Percentiles rank a stretch among this genome's conserved stretches.
Conservation (phyloP, 2,113 vertebrate species). For the Eublepharis macularius region DNA sequence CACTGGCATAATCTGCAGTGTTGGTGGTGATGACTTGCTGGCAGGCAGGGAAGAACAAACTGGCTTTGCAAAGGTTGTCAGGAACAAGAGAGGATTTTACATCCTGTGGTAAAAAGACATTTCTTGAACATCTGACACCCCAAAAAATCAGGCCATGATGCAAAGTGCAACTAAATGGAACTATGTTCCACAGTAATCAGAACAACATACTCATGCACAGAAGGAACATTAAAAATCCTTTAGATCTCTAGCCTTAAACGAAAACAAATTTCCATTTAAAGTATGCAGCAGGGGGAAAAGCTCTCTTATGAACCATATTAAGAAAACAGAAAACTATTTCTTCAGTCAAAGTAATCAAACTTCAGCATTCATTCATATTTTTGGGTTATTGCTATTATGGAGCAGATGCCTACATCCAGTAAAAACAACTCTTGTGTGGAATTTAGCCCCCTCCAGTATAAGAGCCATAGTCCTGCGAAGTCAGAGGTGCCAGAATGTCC, state of each 20-base stretch:
- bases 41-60: background rate
- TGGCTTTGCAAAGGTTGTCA: background rate
- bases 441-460: too few species aligned
- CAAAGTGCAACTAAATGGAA: background rate
- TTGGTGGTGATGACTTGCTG: background rate
- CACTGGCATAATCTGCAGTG: slow-evolving; percentile 13
- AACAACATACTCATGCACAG: background rate
- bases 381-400: background rate
- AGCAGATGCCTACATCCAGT: too few species aligned
- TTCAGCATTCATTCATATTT: background rate
- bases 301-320: accelerated
- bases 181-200: background rate
- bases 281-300: background rate
- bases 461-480: background rate
- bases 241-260: slow-evolving; percentile 15
- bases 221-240: slow-evolving; percentile 25
- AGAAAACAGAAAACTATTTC: background rate
- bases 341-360: background rate
- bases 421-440: background rate
- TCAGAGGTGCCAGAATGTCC: background rate
- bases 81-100: background rate
- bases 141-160: background rate
- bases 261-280: slow-evolving; percentile 4
- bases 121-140: background rate
- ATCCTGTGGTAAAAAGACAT: background rate